Evolutionary conservation across 92 coral and sea anemone species (phyloP).

Genomic region (Porites divaricata): DNA sequence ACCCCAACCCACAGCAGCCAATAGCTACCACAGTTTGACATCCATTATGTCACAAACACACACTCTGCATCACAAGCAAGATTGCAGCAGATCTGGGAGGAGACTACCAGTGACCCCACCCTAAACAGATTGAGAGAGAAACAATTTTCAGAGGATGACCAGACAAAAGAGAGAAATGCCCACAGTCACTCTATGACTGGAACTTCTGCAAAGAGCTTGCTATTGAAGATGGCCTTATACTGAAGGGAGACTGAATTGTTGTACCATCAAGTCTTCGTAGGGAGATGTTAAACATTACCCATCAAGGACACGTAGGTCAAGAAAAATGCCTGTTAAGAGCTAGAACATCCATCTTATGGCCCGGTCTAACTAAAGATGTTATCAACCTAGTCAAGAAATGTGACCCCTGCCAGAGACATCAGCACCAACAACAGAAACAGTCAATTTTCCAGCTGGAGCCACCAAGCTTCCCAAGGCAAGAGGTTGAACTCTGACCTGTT

Average conservation of each 20-base stretch:
- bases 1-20: constrained; percentile 43
- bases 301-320: constrained; percentile 53
- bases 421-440: constrained; percentile 26
- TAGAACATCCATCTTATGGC: constrained; percentile 48
- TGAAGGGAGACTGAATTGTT: constrained; percentile 39
- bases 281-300: constrained; percentile 25
- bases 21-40: constrained; percentile 37
- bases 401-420: constrained; percentile 56
- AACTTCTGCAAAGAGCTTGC: constrained; percentile 37
- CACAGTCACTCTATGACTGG: constrained; percentile 30
- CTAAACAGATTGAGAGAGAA: constrained; percentile 47
- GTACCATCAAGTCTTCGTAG: background rate
- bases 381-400: constrained; percentile 35
- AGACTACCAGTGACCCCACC: constrained; percentile 47
- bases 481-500: constrained; percentile 45
- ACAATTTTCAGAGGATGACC: constrained; percentile 54
- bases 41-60: constrained; percentile 53
- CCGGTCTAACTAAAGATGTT: constrained; percentile 54
- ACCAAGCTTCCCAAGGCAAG: constrained; percentile 48
- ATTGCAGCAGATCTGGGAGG: constrained; percentile 60
- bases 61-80: constrained; percentile 59
- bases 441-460: constrained; percentile 50
- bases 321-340: constrained; percentile 42
- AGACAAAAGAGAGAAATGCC: constrained; percentile 49
- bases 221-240: constrained; percentile 32